phyloP scores from a whole-genome alignment of 2,888 invertebrate genomes.

The Seira sanloemensis region DNA sequence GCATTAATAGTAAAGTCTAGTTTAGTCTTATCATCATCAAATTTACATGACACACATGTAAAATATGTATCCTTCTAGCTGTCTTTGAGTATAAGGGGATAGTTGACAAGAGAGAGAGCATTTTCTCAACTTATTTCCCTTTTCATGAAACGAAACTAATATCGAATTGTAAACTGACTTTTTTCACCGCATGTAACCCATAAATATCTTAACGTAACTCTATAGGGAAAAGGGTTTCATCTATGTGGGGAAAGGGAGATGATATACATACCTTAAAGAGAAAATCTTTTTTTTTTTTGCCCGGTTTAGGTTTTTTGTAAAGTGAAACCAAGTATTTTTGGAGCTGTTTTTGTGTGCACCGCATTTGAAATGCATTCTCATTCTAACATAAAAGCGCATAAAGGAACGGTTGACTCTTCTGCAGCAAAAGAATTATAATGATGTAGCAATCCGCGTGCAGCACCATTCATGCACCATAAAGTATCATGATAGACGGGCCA shows the following conservation, averaged over 20 bases:
- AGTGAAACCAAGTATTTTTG: slow-evolving; percentile 57
- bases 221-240: background rate
- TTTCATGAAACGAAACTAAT: background rate
- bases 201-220: background rate
- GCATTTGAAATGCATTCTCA: background rate
- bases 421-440: slow-evolving; percentile 39
- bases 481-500: slow-evolving; percentile 47
- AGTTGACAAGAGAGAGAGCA: no score
- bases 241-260: background rate
- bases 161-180: background rate
- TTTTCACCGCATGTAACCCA: background rate
- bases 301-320: slow-evolving; percentile 7
- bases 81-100: background rate
- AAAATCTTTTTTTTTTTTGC: background rate
- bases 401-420: slow-evolving; percentile 8
- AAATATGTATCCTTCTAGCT: slow-evolving; percentile 44
- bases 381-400: background rate
- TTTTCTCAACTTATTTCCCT: background rate
- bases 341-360: slow-evolving; percentile 15
- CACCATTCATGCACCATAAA: slow-evolving; percentile 55
- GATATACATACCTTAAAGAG: background rate
- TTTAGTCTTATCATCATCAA: slow-evolving; percentile 43
- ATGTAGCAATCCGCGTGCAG: slow-evolving; percentile 31
- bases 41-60: slow-evolving; percentile 54
- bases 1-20: slow-evolving; percentile 26